phyloP scores from a whole-genome alignment of 1,140 invertebrate genomes.

The Mizuhopecten yessoensis region DNA sequence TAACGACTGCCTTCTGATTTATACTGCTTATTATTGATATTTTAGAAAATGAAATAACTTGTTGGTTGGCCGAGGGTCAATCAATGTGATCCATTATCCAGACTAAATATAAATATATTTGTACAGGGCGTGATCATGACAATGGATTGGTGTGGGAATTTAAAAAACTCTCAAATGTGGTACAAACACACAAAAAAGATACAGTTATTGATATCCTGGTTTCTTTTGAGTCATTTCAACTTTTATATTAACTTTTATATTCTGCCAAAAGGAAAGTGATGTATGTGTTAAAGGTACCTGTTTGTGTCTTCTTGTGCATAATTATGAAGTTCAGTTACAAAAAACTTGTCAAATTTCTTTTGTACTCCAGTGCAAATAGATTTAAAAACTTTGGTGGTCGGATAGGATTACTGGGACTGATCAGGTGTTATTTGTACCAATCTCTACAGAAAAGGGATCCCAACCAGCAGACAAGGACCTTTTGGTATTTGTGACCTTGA shows the following conservation, averaged over 20 bases:
- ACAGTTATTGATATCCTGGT: background rate
- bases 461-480: background rate
- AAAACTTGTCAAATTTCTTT: slow-evolving; percentile 23
- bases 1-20: background rate
- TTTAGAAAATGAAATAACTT: slow-evolving; percentile 40
- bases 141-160: slow-evolving; percentile 23
- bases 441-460: too few species aligned
- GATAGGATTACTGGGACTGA: background rate
- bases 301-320: background rate
- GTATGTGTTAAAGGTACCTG: background rate
- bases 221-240: background rate
- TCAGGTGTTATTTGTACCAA: background rate
- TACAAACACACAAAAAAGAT: background rate
- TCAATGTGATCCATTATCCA: background rate
- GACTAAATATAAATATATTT: background rate
- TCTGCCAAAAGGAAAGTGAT: slow-evolving; percentile 5
- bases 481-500: background rate
- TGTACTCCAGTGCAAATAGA: background rate
- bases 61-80: background rate
- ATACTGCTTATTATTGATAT: slow-evolving; percentile 16
- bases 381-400: slow-evolving; percentile 31
- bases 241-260: slow-evolving; percentile 31
- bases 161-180: slow-evolving; percentile 35
- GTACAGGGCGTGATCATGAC: background rate
- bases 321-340: slow-evolving; percentile 35